phyloP scores from a whole-genome alignment of 2,888 invertebrate species.

The Epistrophe grossulariae region DNA sequence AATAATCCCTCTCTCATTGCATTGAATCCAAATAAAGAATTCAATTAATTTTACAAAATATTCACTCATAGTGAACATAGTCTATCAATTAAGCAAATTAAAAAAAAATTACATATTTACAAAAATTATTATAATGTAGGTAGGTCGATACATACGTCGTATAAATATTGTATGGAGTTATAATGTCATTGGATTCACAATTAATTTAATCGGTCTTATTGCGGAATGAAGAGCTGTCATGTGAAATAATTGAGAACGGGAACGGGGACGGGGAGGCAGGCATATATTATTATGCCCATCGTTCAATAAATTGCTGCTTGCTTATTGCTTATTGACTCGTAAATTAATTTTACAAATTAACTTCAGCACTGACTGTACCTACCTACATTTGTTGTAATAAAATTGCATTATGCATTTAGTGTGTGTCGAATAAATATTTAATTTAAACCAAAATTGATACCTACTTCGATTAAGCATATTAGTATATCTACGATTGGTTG shows the following conservation, averaged over 20 bases:
- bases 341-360: slow-evolving; percentile 73
- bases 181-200: slow-evolving; percentile 23
- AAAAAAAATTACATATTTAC: background rate
- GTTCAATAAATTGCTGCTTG: slow-evolving; percentile 32
- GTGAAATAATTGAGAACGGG: slow-evolving; percentile 23
- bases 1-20: background rate
- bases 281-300: background rate
- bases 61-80: slow-evolving; percentile 32
- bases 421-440: slow-evolving; percentile 32
- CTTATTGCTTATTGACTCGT: slow-evolving; percentile 71
- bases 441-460: slow-evolving; percentile 60
- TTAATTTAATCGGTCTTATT: slow-evolving; percentile 12
- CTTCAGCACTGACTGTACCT: slow-evolving; percentile 5
- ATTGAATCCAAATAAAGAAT: slow-evolving; percentile 42
- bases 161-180: background rate
- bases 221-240: background rate
- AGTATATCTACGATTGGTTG: background rate
- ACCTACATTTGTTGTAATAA: background rate
- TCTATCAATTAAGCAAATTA: slow-evolving; percentile 70
- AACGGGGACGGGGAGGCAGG: background rate
- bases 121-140: background rate
- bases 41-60: slow-evolving; percentile 45
- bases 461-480: background rate
- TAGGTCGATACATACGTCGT: background rate
- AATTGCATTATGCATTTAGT: slow-evolving; percentile 59